These are phyloP conservation scores for Subanguina moxae DNA, from an alignment of 1,140 invertebrate genomes.

Conservation along the genomic window DNA sequence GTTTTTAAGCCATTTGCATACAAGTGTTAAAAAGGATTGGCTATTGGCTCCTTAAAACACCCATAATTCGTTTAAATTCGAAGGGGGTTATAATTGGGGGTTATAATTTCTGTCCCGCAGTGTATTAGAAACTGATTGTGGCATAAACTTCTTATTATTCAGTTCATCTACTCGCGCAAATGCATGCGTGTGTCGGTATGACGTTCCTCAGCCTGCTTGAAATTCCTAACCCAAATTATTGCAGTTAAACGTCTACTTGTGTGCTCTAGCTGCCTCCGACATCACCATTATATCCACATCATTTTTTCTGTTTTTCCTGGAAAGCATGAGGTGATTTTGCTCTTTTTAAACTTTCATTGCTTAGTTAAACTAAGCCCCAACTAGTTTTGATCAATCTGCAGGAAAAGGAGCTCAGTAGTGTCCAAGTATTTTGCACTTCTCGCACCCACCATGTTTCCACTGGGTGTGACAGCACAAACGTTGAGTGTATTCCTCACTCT, in stretches of 20 bases:
- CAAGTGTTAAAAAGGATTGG: too few relatives aligned
- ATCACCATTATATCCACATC: conserved; percentile 24
- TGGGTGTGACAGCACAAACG: conserved; percentile 49
- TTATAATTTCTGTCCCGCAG: too few relatives aligned
- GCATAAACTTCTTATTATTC: not conserved
- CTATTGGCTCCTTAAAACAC: too few relatives aligned
- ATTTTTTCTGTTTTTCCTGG: conserved; percentile 30
- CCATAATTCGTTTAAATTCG: too few relatives aligned
- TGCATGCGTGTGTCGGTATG: conserved; percentile 18
- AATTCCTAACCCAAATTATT: not conserved
- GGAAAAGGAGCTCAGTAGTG: conserved; percentile 7
- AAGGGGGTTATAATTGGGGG: too few relatives aligned
- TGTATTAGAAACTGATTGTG: too few relatives aligned
- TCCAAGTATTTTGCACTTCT: conserved; percentile 18
- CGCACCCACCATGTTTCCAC: conserved; percentile 44
- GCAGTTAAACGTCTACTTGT: conserved; percentile 18
- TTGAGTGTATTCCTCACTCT: conserved; percentile 49
- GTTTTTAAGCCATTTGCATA: too few relatives aligned
- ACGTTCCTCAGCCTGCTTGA: not conserved
- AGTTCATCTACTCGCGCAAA: conserved; percentile 29
- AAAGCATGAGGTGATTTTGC: conserved; percentile 14
- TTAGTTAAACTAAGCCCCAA: too few relatives aligned
- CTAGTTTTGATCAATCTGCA: not conserved
- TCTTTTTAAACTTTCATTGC: too few relatives aligned
- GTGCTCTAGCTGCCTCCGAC: conserved; percentile 22